Evolutionary conservation across 1,140 invertebrate genomes (phyloP).

Genomic region (Drosophila subobscura): DNA sequence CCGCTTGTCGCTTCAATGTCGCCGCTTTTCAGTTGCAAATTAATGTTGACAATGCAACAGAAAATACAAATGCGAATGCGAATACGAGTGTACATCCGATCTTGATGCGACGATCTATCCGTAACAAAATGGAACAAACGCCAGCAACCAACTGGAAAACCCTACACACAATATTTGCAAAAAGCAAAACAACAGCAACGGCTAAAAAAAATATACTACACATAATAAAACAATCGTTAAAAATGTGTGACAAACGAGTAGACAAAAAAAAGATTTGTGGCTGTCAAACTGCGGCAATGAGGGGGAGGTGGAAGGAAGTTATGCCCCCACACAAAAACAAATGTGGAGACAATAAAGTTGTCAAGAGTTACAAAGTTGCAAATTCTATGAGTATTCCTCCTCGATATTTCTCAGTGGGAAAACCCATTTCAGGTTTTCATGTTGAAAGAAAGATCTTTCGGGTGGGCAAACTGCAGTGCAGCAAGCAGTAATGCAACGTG

Average conservation of each 20-base stretch:
- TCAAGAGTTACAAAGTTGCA: too few species aligned
- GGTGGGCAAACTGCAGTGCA: too few species aligned
- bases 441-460: too few species aligned
- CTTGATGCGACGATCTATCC: conserved; percentile 43
- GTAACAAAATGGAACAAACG: conserved; percentile 32
- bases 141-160: conserved; percentile 12
- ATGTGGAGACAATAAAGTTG: too few species aligned
- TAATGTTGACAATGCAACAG: conserved; percentile 63
- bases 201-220: too few species aligned
- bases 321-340: too few species aligned
- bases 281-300: too few species aligned
- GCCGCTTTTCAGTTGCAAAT: conserved; percentile 66
- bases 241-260: conserved; percentile 28
- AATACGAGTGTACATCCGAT: conserved; percentile 17
- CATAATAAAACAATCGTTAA: conserved; percentile 38
- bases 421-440: too few species aligned
- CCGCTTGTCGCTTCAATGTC: conserved; percentile 56
- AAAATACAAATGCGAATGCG: conserved; percentile 21
- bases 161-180: conserved; percentile 3
- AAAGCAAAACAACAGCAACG: conserved; percentile 5
- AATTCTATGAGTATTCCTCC: too few species aligned
- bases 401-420: too few species aligned
- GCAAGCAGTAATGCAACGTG: too few species aligned
- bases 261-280: neutral
- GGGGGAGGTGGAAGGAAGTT: too few species aligned